Evolutionary conservation across 1,140 invertebrate genomes (phyloP), one percentile per base, ranked within the genome.

Genomic region (Polyergus mexicanus): DNA sequence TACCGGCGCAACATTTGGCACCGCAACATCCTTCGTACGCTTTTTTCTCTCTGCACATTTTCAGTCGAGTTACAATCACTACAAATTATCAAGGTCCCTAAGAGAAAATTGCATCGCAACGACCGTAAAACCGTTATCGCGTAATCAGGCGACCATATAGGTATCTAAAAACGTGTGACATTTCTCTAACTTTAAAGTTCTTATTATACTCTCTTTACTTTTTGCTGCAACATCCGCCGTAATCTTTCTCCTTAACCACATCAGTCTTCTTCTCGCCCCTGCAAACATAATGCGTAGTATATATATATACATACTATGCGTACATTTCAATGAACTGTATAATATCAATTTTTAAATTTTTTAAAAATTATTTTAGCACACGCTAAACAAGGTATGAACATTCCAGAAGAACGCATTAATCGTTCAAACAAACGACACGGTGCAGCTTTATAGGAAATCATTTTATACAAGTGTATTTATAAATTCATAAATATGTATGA

Each of bases 1-100:
- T 87, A 47, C 85, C 91, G 19, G 90, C 28, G 68, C 92, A 92
- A 81, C 92, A 92, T 63, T 88, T 91, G n/a, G 92, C 85, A 38
- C 89, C 91, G 75, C 91, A 92, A 86, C 91, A 91, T 81, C 91
- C 91, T 63, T 86, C 87, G 1, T 66, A n/a, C 51, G 62, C 35
- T 38, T 89, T 88, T 85, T 58, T 88, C 75, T 89, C 91, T 91
- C 90, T 92, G 87, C 71, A 85, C 84, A 92, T 88, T 47, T 47
- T 88, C 44, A 83, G 68, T 89, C 81, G 89, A 75, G 58, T 76
- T 54, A 28, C 7, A 75, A 80, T 88, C n/a, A 60, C n/a, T 80
- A n/a, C n/a, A 51, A 84, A 89, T 51, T 84, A 51, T 75, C 13
- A 56, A 38, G 38, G 60, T 54, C 58, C 51, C n/a, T 16, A 11